These are phyloP conservation scores for Gymnocypris eckloni DNA, from an alignment of 2,797 vertebrate species.

Conservation along the genomic window DNA sequence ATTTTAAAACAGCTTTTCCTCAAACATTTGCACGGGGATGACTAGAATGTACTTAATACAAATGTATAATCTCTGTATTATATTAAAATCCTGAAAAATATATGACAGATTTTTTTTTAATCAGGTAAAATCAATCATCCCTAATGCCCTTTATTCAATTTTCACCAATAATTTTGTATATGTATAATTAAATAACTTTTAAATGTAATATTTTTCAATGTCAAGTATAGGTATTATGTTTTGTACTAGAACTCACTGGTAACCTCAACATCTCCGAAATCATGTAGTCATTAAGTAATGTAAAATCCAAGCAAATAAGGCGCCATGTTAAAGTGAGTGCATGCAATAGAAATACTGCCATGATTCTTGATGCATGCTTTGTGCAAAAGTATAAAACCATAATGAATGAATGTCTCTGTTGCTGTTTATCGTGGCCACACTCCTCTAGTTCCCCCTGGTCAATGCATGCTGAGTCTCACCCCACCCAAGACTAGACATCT, in stretches of 20 bases:
- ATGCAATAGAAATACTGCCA: not conserved
- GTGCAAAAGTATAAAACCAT: not conserved
- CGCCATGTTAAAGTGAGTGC: not conserved
- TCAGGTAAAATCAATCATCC: not conserved
- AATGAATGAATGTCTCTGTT: not conserved
- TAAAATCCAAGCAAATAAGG: not conserved
- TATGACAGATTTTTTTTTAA: not conserved
- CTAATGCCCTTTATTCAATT: not conserved
- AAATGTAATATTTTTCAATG: not conserved
- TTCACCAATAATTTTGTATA: not conserved
- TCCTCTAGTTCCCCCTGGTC: constrained; percentile 12
- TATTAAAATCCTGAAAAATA: not conserved
- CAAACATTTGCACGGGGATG: not conserved
- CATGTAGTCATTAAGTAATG: not conserved
- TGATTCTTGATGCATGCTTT: not conserved
- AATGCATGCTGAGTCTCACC: constrained; percentile 15
- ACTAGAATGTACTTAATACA: not conserved
- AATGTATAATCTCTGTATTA: not conserved
- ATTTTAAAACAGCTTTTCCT: not conserved
- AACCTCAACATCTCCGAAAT: not conserved
- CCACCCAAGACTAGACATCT: constrained; percentile 24
- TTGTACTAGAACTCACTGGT: not conserved
- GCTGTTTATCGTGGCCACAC: not conserved
- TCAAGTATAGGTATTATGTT: not conserved
- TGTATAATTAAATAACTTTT: not conserved